Conservation (phyloP, 2,888 invertebrate species). For the Rhagonycha fulva region DNA sequence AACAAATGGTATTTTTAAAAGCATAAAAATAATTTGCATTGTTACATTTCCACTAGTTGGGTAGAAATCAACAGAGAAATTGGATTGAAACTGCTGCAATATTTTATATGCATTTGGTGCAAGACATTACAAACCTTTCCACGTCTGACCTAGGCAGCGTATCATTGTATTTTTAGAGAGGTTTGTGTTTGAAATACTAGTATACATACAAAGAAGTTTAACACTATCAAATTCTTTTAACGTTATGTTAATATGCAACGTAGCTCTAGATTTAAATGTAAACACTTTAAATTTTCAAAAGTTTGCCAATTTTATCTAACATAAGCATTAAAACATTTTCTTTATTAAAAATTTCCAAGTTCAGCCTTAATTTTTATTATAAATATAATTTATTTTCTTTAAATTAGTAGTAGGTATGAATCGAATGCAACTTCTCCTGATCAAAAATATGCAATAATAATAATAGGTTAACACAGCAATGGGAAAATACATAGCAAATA, state of each 20-base stretch:
- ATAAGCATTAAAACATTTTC: neutral
- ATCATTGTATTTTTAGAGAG: constrained; percentile 25
- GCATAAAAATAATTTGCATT: neutral
- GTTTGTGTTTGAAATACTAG: constrained; percentile 24
- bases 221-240: neutral
- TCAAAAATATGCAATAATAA: too few relatives aligned
- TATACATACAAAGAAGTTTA: constrained; percentile 27
- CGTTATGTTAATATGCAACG: neutral
- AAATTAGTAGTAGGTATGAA: too few relatives aligned
- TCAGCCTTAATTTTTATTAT: too few relatives aligned
- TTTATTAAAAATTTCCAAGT: too few relatives aligned
- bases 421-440: too few relatives aligned
- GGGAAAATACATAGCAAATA: too few relatives aligned
- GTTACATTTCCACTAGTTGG: neutral
- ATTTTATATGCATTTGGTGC: constrained; percentile 22
- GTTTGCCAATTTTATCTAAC: neutral
- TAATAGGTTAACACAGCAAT: too few relatives aligned
- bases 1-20: too few relatives aligned
- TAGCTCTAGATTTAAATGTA: neutral
- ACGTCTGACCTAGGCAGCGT: constrained; percentile 21
- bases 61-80: constrained; percentile 2
- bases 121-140: constrained; percentile 20
- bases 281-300: neutral
- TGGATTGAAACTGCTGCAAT: constrained; percentile 19
- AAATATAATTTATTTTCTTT: too few relatives aligned